phyloP scores from a whole-genome alignment of 2,113 vertebrate species.

The Naja naja region DNA sequence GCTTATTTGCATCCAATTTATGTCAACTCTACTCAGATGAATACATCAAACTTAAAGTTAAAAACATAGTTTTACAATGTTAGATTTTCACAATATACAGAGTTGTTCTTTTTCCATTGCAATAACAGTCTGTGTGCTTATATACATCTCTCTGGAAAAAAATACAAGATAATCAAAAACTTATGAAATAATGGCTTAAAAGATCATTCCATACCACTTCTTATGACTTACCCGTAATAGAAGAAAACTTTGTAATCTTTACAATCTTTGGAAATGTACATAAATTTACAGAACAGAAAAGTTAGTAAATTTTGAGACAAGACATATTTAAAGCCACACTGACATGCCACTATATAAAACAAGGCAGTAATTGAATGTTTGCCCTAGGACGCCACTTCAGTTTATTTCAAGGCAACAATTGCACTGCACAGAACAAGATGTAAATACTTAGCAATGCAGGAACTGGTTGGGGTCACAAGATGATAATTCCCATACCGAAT shows the following conservation, averaged over 20 bases:
- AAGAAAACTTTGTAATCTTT: slow-evolving; percentile 41
- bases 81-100: slow-evolving; percentile 38
- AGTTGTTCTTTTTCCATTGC: slow-evolving; percentile 35
- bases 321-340: slow-evolving; percentile 39
- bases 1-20: slow-evolving; percentile 40
- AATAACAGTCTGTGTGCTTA: slow-evolving; percentile 51
- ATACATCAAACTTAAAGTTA: slow-evolving; percentile 35
- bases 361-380: slow-evolving; percentile 13
- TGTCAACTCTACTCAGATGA: slow-evolving; percentile 35
- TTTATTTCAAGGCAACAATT: background rate
- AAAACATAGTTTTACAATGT: slow-evolving; percentile 46
- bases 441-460: background rate
- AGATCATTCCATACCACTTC: slow-evolving; percentile 39
- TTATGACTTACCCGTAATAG: slow-evolving; percentile 70
- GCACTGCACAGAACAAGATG: background rate
- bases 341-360: slow-evolving; percentile 50
- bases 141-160: slow-evolving; percentile 59
- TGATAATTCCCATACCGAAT: background rate
- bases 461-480: background rate
- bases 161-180: slow-evolving; percentile 39
- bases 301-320: slow-evolving; percentile 43
- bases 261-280: slow-evolving; percentile 35
- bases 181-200: slow-evolving; percentile 44
- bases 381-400: background rate
- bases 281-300: slow-evolving; percentile 45